phyloP scores from a whole-genome alignment of 2,888 invertebrate species.

The Cataglyphis livida region DNA sequence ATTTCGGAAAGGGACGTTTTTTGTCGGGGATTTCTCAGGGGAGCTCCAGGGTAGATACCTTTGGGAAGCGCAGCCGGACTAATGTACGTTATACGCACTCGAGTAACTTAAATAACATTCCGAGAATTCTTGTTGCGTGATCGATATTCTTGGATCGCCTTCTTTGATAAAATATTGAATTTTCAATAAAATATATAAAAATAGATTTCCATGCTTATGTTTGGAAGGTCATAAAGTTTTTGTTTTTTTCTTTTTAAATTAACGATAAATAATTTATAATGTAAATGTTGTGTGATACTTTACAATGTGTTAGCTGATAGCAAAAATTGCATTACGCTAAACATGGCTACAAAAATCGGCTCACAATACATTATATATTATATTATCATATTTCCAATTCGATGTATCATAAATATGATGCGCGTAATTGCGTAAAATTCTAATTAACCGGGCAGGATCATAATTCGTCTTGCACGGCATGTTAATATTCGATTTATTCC shows the following conservation, averaged over 20 bases:
- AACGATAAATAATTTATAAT: background rate
- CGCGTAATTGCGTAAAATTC: constrained; percentile 33
- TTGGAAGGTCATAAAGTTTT: background rate
- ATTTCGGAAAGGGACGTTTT: constrained; percentile 57
- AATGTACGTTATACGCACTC: constrained; percentile 13
- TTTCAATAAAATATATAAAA: background rate
- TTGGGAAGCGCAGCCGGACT: constrained; percentile 28
- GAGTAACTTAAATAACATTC: constrained; percentile 28
- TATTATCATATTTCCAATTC: constrained; percentile 15
- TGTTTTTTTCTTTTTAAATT: background rate
- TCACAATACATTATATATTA: background rate
- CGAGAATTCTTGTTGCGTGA: constrained; percentile 12
- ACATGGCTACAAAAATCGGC: background rate
- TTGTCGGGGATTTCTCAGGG: constrained; percentile 55
- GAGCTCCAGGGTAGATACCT: constrained; percentile 13
- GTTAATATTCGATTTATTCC: constrained; percentile 25
- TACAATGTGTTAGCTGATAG: background rate
- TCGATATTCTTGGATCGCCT: constrained; percentile 9
- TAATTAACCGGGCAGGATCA: constrained; percentile 5
- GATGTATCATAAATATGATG: constrained; percentile 18
- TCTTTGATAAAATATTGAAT: background rate
- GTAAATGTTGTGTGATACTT: background rate
- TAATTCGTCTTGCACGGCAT: constrained; percentile 12
- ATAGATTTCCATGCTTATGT: background rate
- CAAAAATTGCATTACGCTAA: background rate